Evolutionary conservation across 2,113 vertebrate species (phyloP).

Genomic region (Herpetotheres cachinnans): DNA sequence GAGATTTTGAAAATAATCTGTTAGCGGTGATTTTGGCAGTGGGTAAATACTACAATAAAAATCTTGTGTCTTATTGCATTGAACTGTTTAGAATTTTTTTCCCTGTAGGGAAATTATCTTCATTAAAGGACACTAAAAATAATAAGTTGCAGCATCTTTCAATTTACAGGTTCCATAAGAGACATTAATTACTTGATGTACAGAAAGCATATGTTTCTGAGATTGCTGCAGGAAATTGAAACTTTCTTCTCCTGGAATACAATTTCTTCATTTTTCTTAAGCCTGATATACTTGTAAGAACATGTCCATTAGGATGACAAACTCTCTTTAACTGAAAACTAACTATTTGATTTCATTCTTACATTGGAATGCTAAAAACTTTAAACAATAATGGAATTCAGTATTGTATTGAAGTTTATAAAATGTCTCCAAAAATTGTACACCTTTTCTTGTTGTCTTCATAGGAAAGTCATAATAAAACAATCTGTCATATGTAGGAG

Average conservation of each 20-base stretch:
- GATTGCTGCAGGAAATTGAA: background rate
- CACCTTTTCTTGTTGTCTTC: background rate
- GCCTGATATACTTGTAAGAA: background rate
- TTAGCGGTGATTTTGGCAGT: background rate
- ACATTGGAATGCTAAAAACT: background rate
- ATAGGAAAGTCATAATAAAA: background rate
- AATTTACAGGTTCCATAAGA: background rate
- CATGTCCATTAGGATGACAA: background rate
- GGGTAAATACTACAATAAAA: background rate
- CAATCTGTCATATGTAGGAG: background rate
- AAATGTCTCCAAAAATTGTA: background rate
- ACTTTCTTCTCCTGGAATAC: background rate
- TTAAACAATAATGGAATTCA: background rate
- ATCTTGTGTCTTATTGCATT: background rate
- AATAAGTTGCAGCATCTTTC: background rate
- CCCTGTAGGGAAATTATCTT: background rate
- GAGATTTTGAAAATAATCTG: background rate
- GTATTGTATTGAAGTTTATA: background rate
- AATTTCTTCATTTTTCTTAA: background rate
- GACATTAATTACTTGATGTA: background rate
- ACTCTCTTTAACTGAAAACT: background rate
- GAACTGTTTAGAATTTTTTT: background rate
- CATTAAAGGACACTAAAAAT: background rate
- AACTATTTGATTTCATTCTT: background rate
- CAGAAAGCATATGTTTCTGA: background rate